Conservation (phyloP, 2,797 vertebrate species). For the Ctenosaura bakeri region DNA sequence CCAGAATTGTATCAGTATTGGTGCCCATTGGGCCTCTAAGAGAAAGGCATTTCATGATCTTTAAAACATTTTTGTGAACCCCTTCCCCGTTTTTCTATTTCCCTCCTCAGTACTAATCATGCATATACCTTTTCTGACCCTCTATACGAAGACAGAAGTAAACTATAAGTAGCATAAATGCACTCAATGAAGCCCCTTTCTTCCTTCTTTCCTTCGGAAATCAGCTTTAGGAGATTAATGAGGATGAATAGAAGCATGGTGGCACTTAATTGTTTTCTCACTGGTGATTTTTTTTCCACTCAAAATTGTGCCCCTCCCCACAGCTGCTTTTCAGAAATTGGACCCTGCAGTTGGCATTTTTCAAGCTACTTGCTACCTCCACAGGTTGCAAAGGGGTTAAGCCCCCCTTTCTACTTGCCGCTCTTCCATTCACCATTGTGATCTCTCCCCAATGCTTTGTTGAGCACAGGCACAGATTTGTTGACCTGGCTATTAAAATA, state of each 20-base stretch:
- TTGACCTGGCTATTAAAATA: neutral
- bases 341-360: too few relatives aligned
- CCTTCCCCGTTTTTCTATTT: neutral
- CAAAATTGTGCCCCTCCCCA: neutral
- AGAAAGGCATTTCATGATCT: too few relatives aligned
- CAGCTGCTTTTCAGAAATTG: neutral
- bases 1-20: too few relatives aligned
- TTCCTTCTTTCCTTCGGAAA: neutral
- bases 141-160: neutral
- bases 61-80: neutral
- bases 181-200: neutral
- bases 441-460: neutral
- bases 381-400: neutral
- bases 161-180: neutral
- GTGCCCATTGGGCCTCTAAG: too few relatives aligned
- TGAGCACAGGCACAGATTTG: neutral
- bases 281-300: neutral
- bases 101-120: neutral
- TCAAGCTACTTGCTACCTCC: neutral
- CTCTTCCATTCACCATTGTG: neutral
- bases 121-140: neutral
- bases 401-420: neutral
- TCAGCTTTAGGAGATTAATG: neutral
- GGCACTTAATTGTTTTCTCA: neutral
- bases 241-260: neutral